Evolutionary conservation across 2,113 vertebrate genomes (phyloP).

Genomic region (Semnopithecus entellus): DNA sequence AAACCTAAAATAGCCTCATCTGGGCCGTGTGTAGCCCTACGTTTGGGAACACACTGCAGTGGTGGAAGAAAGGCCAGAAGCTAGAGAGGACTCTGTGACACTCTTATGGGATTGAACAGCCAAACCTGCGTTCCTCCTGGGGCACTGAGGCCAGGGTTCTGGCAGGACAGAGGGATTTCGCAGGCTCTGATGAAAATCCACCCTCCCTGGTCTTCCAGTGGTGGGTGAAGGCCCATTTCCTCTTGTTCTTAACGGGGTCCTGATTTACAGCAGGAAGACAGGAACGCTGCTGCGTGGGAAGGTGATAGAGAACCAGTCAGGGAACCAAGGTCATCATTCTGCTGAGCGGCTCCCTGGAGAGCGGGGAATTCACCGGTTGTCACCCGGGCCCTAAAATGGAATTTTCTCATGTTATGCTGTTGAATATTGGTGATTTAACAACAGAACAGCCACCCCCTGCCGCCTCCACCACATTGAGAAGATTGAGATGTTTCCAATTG

Average conservation of each 20-base stretch:
- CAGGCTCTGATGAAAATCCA: not conserved
- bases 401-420: not conserved
- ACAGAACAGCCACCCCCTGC: not conserved
- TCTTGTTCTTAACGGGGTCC: not conserved
- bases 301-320: not conserved
- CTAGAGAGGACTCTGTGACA: too few relatives aligned
- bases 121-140: not conserved
- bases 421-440: constrained; percentile 35
- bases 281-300: not conserved
- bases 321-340: not conserved
- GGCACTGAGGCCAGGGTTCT: fast-evolving
- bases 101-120: too few relatives aligned
- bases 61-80: not conserved
- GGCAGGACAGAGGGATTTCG: not conserved
- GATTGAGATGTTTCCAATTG: constrained; percentile 68
- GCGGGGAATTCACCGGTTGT: not conserved
- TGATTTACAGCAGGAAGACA: not conserved
- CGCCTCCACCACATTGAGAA: constrained; percentile 1
- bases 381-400: constrained; percentile 11
- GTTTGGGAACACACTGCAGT: fast-evolving
- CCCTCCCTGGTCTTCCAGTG: not conserved
- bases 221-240: not conserved
- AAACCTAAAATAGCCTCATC: not conserved
- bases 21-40: fast-evolving
- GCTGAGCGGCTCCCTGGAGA: constrained; percentile 19